phyloP scores from a whole-genome alignment of 2,888 invertebrate species.

The Apodemia mormo region DNA sequence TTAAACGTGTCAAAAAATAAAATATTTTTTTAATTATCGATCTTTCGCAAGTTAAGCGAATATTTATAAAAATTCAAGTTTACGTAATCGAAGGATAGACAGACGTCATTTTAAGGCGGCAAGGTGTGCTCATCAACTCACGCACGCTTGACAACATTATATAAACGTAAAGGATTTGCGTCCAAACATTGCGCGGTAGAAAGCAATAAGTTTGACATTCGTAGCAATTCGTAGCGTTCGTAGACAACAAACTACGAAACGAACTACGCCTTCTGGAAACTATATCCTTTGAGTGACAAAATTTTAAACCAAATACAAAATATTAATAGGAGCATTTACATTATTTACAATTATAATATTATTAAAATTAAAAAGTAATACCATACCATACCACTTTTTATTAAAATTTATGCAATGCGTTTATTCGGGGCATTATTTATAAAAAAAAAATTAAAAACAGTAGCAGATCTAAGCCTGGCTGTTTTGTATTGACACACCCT shows the following conservation, averaged over 20 bases:
- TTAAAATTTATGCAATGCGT: too few relatives aligned
- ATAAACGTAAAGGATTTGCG: constrained; percentile 42
- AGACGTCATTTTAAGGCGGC: constrained; percentile 54
- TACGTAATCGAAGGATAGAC: constrained; percentile 68
- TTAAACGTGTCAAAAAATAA: background rate
- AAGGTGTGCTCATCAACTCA: constrained; percentile 44
- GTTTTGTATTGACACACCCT: too few relatives aligned
- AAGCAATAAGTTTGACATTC: constrained; percentile 11
- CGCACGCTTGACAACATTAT: constrained; percentile 47
- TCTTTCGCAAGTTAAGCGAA: constrained; percentile 39
- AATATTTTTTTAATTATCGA: background rate
- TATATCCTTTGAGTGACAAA: constrained; percentile 4
- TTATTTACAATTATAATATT: too few relatives aligned
- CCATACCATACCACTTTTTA: background rate
- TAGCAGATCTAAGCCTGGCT: too few relatives aligned
- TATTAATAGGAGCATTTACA: too few relatives aligned
- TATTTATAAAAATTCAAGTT: constrained; percentile 66
- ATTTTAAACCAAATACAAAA: background rate
- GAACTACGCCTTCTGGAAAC: constrained; percentile 6
- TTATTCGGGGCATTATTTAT: too few relatives aligned
- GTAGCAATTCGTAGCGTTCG: constrained; percentile 18
- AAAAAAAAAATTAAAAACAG: too few relatives aligned
- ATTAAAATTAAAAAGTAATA: background rate
- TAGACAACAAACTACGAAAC: constrained; percentile 17
- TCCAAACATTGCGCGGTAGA: constrained; percentile 19